Evolutionary conservation across 1,140 invertebrate species (phyloP).

Genomic region (Nymphalis io): DNA sequence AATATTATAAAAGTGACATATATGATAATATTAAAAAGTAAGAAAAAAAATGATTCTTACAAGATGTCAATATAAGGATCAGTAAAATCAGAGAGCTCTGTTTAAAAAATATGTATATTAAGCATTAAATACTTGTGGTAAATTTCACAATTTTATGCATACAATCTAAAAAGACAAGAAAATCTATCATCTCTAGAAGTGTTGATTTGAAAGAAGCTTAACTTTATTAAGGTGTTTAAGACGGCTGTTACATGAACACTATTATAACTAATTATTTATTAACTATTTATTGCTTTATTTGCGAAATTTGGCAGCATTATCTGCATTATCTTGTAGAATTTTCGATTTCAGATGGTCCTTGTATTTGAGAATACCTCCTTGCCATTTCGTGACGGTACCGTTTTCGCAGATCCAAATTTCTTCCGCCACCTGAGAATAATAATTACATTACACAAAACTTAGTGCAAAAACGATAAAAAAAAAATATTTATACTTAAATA

Average conservation of each 20-base stretch:
- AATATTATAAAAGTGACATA: background rate
- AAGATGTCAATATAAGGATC: background rate
- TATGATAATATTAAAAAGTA: background rate
- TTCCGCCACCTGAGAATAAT: constrained; percentile 92
- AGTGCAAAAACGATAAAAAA: no score
- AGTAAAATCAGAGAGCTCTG: constrained; percentile 15
- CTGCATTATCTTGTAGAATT: constrained; percentile 86
- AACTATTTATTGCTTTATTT: constrained; percentile 56
- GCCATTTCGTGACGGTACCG: constrained; percentile 97
- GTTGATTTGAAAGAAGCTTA: constrained; percentile 19
- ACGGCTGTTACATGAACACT: constrained; percentile 18
- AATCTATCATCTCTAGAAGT: constrained; percentile 10
- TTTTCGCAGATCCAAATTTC: constrained; percentile 99
- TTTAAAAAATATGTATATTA: constrained; percentile 26
- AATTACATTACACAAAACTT: background rate
- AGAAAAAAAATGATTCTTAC: background rate
- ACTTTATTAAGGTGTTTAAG: constrained; percentile 13
- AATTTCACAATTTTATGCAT: constrained; percentile 23
- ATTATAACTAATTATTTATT: constrained; percentile 25
- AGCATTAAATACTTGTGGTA: constrained; percentile 36
- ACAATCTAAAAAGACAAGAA: constrained; percentile 12
- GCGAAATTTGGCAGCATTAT: constrained; percentile 70
- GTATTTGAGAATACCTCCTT: constrained; percentile 96
- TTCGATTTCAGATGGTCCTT: constrained; percentile 96
- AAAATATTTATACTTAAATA: no score